Evolutionary conservation across 2,797 vertebrate genomes (phyloP).

Genomic region (Luscinia luscinia): DNA sequence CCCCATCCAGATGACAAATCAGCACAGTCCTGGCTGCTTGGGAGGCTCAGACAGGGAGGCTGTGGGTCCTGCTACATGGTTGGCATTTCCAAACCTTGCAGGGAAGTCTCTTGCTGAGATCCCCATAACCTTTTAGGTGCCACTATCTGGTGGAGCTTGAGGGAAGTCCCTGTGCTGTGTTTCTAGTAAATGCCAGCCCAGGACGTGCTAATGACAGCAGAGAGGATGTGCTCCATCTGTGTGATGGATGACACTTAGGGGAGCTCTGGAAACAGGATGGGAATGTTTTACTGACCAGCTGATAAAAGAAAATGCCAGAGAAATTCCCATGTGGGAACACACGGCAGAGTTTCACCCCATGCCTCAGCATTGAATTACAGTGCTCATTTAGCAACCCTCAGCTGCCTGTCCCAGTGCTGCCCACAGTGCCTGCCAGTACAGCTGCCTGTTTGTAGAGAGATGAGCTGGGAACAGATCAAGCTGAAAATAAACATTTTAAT

Average conservation of each 20-base stretch:
- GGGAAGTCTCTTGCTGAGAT: neutral
- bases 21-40: rapidly evolving
- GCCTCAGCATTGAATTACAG: neutral
- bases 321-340: neutral
- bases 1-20: neutral
- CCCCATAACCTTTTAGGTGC: neutral
- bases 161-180: neutral
- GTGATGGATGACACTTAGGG: rapidly evolving
- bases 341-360: neutral
- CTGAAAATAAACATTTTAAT: neutral
- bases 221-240: neutral
- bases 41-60: neutral
- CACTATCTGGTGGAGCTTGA: neutral
- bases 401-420: neutral
- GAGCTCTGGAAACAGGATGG: neutral
- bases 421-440: neutral
- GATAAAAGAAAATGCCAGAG: neutral
- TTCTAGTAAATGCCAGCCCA: neutral
- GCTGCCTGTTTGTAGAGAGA: neutral
- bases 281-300: neutral
- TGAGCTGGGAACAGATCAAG: neutral
- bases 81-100: neutral
- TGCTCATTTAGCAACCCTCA: neutral
- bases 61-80: neutral
- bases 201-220: neutral